Percentiles rank a stretch among this genome's conserved stretches.
Conservation (phyloP, 2,888 invertebrate species). For the Eulithis prunata region DNA sequence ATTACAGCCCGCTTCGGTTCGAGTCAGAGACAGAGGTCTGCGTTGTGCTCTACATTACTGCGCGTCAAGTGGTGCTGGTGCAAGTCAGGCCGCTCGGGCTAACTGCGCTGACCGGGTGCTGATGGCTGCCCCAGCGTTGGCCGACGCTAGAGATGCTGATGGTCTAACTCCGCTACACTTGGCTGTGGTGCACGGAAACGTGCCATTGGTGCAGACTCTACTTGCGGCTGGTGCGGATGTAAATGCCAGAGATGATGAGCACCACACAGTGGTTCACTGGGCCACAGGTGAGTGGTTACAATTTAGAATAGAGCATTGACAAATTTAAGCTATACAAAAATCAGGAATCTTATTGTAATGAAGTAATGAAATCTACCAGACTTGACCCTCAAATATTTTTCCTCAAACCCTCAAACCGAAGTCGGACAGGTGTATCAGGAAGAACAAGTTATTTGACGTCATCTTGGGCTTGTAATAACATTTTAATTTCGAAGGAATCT, state of each 20-base stretch:
- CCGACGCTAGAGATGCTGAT: constrained; percentile 94
- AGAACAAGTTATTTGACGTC: constrained; percentile 25
- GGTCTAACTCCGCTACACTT: constrained; percentile 98
- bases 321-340: too few relatives aligned
- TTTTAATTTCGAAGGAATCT: background rate
- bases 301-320: too few relatives aligned
- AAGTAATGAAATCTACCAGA: too few relatives aligned
- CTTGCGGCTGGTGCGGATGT: constrained; percentile 95
- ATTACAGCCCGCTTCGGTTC: constrained; percentile 76
- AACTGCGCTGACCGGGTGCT: constrained; percentile 95
- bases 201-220: constrained; percentile 92
- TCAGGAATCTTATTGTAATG: background rate
- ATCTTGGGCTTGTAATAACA: constrained; percentile 10
- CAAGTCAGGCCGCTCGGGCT: constrained; percentile 88
- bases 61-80: constrained; percentile 90
- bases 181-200: constrained; percentile 97
- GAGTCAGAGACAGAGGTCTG: constrained; percentile 91
- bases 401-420: background rate
- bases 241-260: constrained; percentile 95
- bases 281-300: constrained; percentile 91
- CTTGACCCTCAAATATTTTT: background rate
- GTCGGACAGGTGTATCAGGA: background rate
- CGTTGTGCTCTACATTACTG: constrained; percentile 98
- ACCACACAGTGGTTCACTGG: constrained; percentile 98
- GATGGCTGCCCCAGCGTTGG: constrained; percentile 93